These are phyloP conservation scores for Cyanoderma ruficeps DNA, from an alignment of 2,113 vertebrate species.

Conservation along the genomic window DNA sequence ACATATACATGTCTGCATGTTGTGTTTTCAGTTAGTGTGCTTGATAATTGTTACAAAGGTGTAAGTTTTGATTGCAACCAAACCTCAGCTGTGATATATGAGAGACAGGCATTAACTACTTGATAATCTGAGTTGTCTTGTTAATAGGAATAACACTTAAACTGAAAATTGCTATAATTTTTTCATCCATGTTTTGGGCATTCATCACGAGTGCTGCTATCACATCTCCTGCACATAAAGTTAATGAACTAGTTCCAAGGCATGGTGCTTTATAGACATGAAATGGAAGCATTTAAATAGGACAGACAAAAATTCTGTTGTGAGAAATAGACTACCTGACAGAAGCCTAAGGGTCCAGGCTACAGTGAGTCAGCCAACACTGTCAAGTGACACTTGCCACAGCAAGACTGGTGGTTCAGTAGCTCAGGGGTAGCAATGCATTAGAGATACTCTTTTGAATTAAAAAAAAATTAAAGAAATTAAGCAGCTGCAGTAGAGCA, in stretches of 20 bases:
- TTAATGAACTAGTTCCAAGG: background rate
- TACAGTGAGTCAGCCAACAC: background rate
- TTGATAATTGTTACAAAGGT: background rate
- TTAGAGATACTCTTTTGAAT: background rate
- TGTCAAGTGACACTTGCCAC: background rate
- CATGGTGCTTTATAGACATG: background rate
- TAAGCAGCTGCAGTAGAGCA: background rate
- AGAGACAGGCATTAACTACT: background rate
- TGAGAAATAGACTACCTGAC: background rate
- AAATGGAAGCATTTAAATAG: background rate
- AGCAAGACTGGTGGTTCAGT: background rate
- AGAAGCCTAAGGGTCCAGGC: background rate
- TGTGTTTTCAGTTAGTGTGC: background rate
- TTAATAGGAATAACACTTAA: background rate
- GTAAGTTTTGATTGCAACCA: background rate
- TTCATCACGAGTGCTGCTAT: background rate
- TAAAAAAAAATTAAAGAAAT: background rate
- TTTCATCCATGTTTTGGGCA: background rate
- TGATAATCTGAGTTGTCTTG: background rate
- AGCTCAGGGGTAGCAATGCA: background rate
- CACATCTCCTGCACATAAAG: background rate
- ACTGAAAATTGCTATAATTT: background rate
- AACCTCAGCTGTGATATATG: background rate
- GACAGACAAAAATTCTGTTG: background rate
- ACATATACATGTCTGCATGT: rapidly evolving